phyloP scores from a whole-genome alignment of 1,140 invertebrate species.

The Oryzaephilus surinamensis region DNA sequence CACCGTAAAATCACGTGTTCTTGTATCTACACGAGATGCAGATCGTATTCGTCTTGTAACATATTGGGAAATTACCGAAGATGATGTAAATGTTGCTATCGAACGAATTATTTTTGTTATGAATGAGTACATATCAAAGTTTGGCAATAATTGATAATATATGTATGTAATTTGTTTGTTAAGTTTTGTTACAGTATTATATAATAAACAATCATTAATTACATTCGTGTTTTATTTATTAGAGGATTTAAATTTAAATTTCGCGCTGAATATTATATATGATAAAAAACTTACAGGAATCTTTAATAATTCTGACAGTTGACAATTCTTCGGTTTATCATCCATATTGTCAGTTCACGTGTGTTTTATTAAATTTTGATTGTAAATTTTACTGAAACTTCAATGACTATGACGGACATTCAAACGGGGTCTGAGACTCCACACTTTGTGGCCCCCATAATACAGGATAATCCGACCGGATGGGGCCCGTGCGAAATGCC shows the following conservation, averaged over 20 bases:
- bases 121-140: conserved; percentile 38
- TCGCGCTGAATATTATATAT: too few relatives aligned
- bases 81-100: conserved; percentile 50
- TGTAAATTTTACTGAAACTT: not conserved
- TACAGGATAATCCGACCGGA: conserved; percentile 82
- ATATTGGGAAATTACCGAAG: conserved; percentile 53
- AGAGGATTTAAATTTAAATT: too few relatives aligned
- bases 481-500: conserved; percentile 95
- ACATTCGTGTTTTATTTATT: too few relatives aligned
- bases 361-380: not conserved
- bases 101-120: conserved; percentile 53
- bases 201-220: too few relatives aligned
- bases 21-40: conserved; percentile 43
- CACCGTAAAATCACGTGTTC: conserved; percentile 41
- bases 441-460: conserved; percentile 43
- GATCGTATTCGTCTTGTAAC: conserved; percentile 51
- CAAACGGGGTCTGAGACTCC: conserved; percentile 14
- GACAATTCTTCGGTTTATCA: too few relatives aligned
- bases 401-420: conserved; percentile 17
- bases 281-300: too few relatives aligned
- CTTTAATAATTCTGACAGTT: too few relatives aligned
- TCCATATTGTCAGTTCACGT: too few relatives aligned
- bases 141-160: conserved; percentile 2
- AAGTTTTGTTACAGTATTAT: too few relatives aligned
- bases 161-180: too few relatives aligned